Evolutionary conservation across 2,888 invertebrate genomes (phyloP).

Genomic region (Drymonia ruficornis): DNA sequence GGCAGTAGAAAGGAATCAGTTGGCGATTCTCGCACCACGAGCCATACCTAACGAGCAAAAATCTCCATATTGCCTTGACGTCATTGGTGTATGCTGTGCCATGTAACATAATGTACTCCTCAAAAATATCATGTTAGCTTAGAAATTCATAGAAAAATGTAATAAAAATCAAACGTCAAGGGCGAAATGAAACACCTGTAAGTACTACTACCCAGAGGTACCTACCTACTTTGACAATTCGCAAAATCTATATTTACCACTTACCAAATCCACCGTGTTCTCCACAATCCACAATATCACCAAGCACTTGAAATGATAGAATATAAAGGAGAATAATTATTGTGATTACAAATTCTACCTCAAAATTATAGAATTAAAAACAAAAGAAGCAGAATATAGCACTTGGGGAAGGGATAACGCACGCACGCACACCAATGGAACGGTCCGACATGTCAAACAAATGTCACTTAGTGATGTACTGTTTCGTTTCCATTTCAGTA

Average conservation of each 20-base stretch:
- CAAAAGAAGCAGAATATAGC: slow-evolving; percentile 46
- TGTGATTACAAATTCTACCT: slow-evolving; percentile 17
- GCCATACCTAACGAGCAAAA: neutral
- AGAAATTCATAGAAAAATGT: slow-evolving; percentile 19
- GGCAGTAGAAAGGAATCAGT: slow-evolving; percentile 1
- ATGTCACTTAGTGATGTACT: neutral
- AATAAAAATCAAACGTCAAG: slow-evolving; percentile 55
- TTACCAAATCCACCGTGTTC: slow-evolving; percentile 48
- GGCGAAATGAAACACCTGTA: slow-evolving; percentile 46
- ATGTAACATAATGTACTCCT: slow-evolving; percentile 5
- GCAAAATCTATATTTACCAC: slow-evolving; percentile 41
- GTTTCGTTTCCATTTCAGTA: no score
- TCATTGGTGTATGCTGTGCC: slow-evolving; percentile 25
- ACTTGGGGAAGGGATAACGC: slow-evolving; percentile 38
- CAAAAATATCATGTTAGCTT: slow-evolving; percentile 9
- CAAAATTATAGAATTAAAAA: slow-evolving; percentile 37
- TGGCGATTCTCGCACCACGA: slow-evolving; percentile 1
- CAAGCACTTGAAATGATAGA: slow-evolving; percentile 27
- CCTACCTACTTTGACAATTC: slow-evolving; percentile 42
- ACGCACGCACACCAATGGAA: slow-evolving; percentile 8
- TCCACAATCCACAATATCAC: slow-evolving; percentile 28
- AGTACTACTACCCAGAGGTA: slow-evolving; percentile 8
- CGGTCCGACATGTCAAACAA: neutral
- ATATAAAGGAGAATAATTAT: slow-evolving; percentile 18
- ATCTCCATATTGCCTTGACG: slow-evolving; percentile 49